A percentile compares a stretch with the other conserved stretches of the same genome.
Conservation (phyloP, 92 coral and sea anemone genomes). For the Zoanthus sansibaricus region DNA sequence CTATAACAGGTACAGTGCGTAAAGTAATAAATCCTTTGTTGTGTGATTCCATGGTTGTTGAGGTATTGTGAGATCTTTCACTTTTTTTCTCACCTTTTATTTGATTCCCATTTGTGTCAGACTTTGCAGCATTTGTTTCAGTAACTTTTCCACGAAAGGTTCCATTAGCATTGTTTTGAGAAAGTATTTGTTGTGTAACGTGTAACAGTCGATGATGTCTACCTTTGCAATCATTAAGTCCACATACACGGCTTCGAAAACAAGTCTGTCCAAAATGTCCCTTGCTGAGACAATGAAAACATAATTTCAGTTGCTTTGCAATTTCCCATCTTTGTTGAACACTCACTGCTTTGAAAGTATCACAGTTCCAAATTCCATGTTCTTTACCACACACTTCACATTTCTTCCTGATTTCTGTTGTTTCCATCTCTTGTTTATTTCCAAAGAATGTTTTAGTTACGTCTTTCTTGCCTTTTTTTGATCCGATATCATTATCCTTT, state of each 20-base stretch:
- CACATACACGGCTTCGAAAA: constrained; percentile 59
- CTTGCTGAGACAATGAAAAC: constrained; percentile 13
- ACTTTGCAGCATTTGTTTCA: constrained; percentile 24
- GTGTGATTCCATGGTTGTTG: constrained; percentile 25
- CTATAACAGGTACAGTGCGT: constrained; percentile 59
- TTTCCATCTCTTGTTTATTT: background rate
- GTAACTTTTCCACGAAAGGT: background rate
- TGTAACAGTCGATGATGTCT: constrained; percentile 65
- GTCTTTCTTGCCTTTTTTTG: background rate
- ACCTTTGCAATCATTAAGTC: constrained; percentile 57
- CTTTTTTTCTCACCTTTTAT: constrained; percentile 9
- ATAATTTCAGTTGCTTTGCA: background rate
- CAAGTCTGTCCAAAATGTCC: constrained; percentile 44
- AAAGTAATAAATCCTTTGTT: constrained; percentile 14
- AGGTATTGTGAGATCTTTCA: constrained; percentile 58
- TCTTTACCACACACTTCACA: background rate
- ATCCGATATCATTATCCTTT: background rate
- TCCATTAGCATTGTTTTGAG: background rate
- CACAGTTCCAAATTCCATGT: constrained; percentile 35
- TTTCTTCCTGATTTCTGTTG: constrained; percentile 32
- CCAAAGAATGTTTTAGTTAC: background rate
- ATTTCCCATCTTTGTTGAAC: constrained; percentile 1
- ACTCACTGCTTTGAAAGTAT: constrained; percentile 12
- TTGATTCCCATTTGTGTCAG: background rate
- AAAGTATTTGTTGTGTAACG: background rate